phyloP scores from a whole-genome alignment of 2,888 invertebrate genomes.

The Hemithea aestivaria region DNA sequence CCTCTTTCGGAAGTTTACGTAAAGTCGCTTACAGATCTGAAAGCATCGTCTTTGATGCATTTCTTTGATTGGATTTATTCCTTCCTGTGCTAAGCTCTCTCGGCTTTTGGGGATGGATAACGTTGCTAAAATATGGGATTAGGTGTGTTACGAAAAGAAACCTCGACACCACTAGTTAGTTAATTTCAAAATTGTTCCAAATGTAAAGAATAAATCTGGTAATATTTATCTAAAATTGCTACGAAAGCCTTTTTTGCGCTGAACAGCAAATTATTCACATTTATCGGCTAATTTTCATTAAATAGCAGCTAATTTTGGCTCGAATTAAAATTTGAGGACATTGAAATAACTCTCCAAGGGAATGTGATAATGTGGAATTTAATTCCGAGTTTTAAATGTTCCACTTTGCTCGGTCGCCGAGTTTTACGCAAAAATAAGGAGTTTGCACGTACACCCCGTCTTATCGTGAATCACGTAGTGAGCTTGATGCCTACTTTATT shows the following conservation, averaged over 20 bases:
- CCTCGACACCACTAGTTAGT: too few relatives aligned
- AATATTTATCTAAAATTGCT: too few relatives aligned
- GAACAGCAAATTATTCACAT: neutral
- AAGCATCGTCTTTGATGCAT: constrained; percentile 14
- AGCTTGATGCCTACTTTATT: constrained; percentile 67
- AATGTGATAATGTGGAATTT: constrained; percentile 54
- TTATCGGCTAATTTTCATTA: constrained; percentile 5
- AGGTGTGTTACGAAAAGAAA: too few relatives aligned
- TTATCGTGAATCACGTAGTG: constrained; percentile 56
- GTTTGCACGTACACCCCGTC: constrained; percentile 54
- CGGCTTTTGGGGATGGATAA: neutral
- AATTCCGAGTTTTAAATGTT: constrained; percentile 41
- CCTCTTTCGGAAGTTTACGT: constrained; percentile 12
- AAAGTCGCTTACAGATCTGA: constrained; percentile 15
- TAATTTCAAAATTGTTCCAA: too few relatives aligned
- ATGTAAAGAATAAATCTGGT: too few relatives aligned
- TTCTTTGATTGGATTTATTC: constrained; percentile 17
- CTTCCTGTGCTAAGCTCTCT: constrained; percentile 4
- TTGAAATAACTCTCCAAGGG: constrained; percentile 40
- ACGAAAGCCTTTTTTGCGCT: neutral
- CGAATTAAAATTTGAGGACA: constrained; percentile 29
- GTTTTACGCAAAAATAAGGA: constrained; percentile 43
- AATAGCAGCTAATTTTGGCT: constrained; percentile 30
- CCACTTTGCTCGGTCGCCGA: constrained; percentile 41
- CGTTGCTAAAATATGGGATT: neutral